These are phyloP conservation scores for Aporrectodea caliginosa DNA, from an alignment of 1,140 invertebrate genomes.

Conservation along the genomic window DNA sequence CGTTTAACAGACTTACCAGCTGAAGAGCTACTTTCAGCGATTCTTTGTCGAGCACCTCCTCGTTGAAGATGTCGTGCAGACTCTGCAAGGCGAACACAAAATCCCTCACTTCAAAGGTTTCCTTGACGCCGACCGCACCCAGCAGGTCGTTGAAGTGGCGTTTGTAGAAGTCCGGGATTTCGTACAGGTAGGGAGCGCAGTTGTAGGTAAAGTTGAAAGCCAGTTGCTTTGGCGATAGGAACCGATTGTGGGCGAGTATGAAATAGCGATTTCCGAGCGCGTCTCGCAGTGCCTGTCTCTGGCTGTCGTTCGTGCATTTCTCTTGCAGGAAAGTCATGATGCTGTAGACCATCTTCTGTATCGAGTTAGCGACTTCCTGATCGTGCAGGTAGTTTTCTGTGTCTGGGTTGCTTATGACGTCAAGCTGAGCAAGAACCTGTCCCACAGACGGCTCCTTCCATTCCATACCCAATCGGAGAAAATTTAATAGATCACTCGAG, in stretches of 20 bases:
- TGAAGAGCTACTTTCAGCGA: conserved; percentile 19
- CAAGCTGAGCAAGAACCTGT: conserved; percentile 24
- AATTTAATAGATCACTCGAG: not conserved
- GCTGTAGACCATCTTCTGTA: not conserved
- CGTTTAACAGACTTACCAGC: conserved; percentile 25
- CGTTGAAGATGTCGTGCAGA: conserved; percentile 17
- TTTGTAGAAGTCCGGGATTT: conserved; percentile 26
- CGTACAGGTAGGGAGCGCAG: conserved; percentile 26
- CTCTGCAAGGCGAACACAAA: conserved; percentile 30
- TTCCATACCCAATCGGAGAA: conserved; percentile 17
- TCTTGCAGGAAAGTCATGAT: conserved; percentile 21
- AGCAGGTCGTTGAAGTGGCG: conserved; percentile 25
- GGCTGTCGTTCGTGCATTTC: not conserved
- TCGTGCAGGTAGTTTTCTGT: not conserved
- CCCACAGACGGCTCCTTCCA: conserved; percentile 14
- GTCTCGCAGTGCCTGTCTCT: conserved; percentile 4
- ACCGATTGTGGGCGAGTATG: conserved; percentile 23
- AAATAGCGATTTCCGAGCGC: conserved; percentile 10
- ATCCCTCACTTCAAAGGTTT: conserved; percentile 21
- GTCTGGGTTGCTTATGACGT: conserved; percentile 17
- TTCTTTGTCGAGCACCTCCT: conserved; percentile 12
- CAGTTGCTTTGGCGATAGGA: conserved; percentile 24
- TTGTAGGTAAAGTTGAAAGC: conserved; percentile 26
- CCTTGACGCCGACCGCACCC: conserved; percentile 13
- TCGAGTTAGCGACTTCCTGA: not conserved